These are phyloP conservation scores for Labeo calbasu DNA, from an alignment of 2,797 vertebrate genomes.

Conservation along the genomic window DNA sequence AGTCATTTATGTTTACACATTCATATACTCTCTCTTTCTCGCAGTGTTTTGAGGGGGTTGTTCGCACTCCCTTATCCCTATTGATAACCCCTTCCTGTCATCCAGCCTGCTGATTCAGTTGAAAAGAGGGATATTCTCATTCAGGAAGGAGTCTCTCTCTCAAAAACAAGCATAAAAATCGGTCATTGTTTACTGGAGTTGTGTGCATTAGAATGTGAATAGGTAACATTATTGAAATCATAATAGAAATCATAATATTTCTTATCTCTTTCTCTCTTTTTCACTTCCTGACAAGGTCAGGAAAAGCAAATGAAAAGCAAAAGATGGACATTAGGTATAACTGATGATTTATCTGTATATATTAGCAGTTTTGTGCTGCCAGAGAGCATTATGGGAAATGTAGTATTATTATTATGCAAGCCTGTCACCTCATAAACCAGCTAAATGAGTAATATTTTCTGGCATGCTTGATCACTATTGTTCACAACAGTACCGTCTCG, in stretches of 20 bases:
- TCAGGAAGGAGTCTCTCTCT: constrained; percentile 40
- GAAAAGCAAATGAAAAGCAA: not conserved
- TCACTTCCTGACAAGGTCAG: constrained; percentile 1
- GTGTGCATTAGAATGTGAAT: not conserved
- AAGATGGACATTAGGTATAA: not conserved
- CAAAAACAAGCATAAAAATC: constrained; percentile 3
- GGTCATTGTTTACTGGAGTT: not conserved
- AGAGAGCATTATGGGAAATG: constrained; percentile 28
- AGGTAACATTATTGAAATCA: not conserved
- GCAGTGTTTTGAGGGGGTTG: constrained; percentile 40
- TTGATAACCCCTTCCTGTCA: constrained; percentile 58
- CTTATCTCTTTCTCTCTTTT: not conserved
- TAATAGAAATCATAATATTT: not conserved
- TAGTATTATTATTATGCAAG: not conserved
- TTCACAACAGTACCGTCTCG: not conserved
- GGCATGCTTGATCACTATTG: not conserved
- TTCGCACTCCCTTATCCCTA: constrained; percentile 39
- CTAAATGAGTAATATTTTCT: not conserved
- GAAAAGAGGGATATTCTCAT: constrained; percentile 58
- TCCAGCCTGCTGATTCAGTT: constrained; percentile 56
- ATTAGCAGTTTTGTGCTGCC: not conserved
- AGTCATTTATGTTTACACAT: constrained; percentile 9
- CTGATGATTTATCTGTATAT: not conserved
- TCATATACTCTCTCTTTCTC: constrained; percentile 14
- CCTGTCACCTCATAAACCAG: not conserved